Evolutionary conservation across 2,888 invertebrate species (phyloP).

Genomic region (Leptinotarsa peninsularis): DNA sequence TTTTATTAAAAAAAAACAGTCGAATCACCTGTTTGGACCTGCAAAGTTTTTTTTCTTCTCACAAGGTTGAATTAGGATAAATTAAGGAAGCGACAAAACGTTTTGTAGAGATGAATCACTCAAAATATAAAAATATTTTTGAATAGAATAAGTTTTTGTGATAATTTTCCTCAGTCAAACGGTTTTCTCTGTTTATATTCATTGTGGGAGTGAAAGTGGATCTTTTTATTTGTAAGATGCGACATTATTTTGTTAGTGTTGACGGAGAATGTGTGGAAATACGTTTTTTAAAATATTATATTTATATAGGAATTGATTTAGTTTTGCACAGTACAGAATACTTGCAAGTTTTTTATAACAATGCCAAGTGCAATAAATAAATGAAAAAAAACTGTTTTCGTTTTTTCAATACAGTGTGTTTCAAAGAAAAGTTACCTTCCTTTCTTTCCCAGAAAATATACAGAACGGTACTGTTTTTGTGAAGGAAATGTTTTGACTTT

Average conservation of each 20-base stretch:
- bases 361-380: conserved; percentile 48
- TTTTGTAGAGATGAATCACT: conserved; percentile 20
- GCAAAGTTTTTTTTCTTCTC: not conserved
- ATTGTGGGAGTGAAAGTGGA: conserved; percentile 19
- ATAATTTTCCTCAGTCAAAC: conserved; percentile 29
- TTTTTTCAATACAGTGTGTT: conserved; percentile 6
- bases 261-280: conserved; percentile 29
- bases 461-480: no score
- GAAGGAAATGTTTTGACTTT: no score
- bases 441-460: not conserved
- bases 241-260: conserved; percentile 25
- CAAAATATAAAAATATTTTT: conserved; percentile 19
- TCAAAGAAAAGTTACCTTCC: not conserved
- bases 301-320: conserved; percentile 35
- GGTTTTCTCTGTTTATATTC: conserved; percentile 15
- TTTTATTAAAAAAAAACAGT: no score
- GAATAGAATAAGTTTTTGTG: conserved; percentile 27
- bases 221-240: conserved; percentile 30
- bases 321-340: conserved; percentile 35
- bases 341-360: conserved; percentile 41
- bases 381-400: conserved; percentile 26
- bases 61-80: conserved; percentile 22
- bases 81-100: conserved; percentile 23
- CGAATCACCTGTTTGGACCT: no score
- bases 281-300: conserved; percentile 37